Base-by-base conservation (phyloP, 1,140 invertebrate species). In the Chymomyza costata region DNA sequence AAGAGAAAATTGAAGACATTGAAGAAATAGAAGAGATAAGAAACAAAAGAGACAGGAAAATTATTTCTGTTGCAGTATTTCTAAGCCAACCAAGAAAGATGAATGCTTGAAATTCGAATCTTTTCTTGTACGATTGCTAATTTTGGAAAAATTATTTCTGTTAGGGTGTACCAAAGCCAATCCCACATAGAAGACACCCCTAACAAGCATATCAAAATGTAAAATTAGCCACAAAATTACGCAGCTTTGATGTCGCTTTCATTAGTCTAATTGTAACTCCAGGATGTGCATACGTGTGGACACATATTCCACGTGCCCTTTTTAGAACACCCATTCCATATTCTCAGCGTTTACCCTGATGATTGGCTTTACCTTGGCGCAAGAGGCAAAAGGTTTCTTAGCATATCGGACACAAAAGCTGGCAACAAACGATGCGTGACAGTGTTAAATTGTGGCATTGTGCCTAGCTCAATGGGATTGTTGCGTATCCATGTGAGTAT, bases 231-330 rank as follows among this genome's bases (percentile, higher is more conserved):
- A 73, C 56, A 62, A 71, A 80, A 81, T 67, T 68, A 73, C 73
- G 64, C 45, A 73, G 64, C 37, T 64, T 55, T 67, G 63, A 71
- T 78, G 73, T 55, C 74, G 73, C 60, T 67, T 80, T 78, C 73
- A 78, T 78, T 78, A 78, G 73, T 55, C 74, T 78, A 78, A 78
- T 78, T 78, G 73, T 78, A 65, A 67, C 66, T 78, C 63, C 73
- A 67, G 63, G 49, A 19, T 44, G 60, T 53, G 58, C 47, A 46
- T 54, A 50, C 35, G 11, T 8, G 17, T 21, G 17, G 8, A 17
- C 1, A 11, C 6, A 19, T 28, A 6, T 25, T 8, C 18, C 11
- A 17, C 16, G 30, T 43, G 21, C 8, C 46, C 25, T 10, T 28
- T 28, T 28, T 5, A 6, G 25, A 6, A 28, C 21, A 11, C 35